Evolutionary conservation across 1,140 invertebrate species (phyloP).

Genomic region (Homalodisca vitripennis): DNA sequence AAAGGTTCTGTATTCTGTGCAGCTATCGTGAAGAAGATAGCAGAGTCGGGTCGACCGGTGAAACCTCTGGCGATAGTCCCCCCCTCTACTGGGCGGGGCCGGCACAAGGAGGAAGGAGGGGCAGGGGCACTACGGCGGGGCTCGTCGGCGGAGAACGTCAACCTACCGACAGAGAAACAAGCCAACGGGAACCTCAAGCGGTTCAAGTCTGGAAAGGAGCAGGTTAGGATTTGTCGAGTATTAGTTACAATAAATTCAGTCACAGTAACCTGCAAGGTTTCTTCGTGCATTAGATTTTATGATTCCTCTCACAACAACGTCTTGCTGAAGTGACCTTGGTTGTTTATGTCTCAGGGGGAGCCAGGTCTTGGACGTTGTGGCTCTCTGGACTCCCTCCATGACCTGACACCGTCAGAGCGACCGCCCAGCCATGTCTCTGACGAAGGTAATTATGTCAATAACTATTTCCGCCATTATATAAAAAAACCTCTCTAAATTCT

Average conservation of each 20-base stretch:
- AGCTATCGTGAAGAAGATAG: conserved; percentile 37
- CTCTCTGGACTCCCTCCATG: conserved; percentile 65
- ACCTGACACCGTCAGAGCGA: conserved; percentile 48
- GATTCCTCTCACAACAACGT: background rate
- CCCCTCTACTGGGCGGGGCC: background rate
- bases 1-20: too few relatives aligned
- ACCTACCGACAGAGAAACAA: conserved; percentile 28
- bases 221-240: conserved; percentile 37
- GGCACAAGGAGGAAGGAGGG: background rate
- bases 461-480: too few relatives aligned
- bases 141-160: conserved; percentile 48
- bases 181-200: conserved; percentile 44
- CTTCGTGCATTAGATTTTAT: too few relatives aligned
- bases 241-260: too few relatives aligned
- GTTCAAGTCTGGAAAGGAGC: conserved; percentile 52
- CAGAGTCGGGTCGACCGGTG: conserved; percentile 18
- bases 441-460: conserved; percentile 59
- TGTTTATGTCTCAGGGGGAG: conserved; percentile 14
- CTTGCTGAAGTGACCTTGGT: background rate
- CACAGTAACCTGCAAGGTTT: too few relatives aligned
- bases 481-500: too few relatives aligned
- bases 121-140: conserved; percentile 44
- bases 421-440: conserved; percentile 52
- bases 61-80: conserved; percentile 21
- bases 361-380: conserved; percentile 41